These are phyloP conservation scores for Maniola jurtina DNA, from an alignment of 1,140 invertebrate genomes.

Conservation along the genomic window DNA sequence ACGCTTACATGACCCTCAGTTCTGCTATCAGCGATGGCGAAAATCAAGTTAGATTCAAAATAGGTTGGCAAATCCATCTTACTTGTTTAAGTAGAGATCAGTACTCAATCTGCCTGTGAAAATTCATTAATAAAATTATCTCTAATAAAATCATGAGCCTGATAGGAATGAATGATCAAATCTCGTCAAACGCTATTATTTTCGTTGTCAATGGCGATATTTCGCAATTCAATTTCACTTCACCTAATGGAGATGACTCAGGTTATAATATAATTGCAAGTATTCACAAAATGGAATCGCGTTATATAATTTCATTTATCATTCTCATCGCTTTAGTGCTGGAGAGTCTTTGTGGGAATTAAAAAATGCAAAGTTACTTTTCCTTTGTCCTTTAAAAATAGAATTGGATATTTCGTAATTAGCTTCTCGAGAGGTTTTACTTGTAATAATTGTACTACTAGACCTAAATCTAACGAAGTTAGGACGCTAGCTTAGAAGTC, in stretches of 20 bases:
- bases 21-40: too few relatives aligned
- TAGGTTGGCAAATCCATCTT: too few relatives aligned
- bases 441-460: too few relatives aligned
- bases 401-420: neutral
- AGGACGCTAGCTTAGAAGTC: too few relatives aligned
- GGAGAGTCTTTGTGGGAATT: neutral
- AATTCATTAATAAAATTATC: too few relatives aligned
- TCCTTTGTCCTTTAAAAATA: neutral
- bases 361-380: conserved; percentile 1
- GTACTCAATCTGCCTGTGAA: too few relatives aligned
- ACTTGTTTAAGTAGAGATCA: too few relatives aligned
- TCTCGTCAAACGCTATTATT: neutral
- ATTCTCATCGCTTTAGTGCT: conserved; percentile 17
- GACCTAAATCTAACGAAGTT: too few relatives aligned
- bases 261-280: conserved; percentile 50
- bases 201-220: conserved; percentile 19
- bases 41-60: too few relatives aligned
- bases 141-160: too few relatives aligned
- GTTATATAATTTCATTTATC: conserved; percentile 34
- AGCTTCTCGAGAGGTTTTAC: too few relatives aligned
- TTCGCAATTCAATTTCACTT: conserved; percentile 49
- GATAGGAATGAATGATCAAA: conserved; percentile 6
- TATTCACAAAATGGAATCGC: conserved; percentile 40
- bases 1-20: too few relatives aligned
- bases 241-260: conserved; percentile 45